Base-by-base conservation (phyloP, 2,797 vertebrate genomes). In the Falco cherrug region DNA sequence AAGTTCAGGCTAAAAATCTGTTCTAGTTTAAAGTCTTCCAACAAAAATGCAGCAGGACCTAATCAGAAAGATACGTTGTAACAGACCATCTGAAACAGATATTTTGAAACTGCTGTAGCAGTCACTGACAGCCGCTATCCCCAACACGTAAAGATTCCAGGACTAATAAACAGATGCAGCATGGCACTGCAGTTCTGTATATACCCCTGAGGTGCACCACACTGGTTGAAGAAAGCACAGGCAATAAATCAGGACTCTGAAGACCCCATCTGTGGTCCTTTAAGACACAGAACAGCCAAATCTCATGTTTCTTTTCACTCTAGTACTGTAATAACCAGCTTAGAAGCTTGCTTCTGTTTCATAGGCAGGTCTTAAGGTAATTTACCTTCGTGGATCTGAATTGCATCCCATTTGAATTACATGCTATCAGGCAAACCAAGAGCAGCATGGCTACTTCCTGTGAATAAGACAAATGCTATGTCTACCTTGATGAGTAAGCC, bases 371-470 rank as follows among this genome's bases (percentile, higher is more conserved):
- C 67, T 70, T 41, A 3, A 29, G 57, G 43, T 19, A 51, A 57
- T 77, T 35, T 31, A 50, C 47, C 45, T 21, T 16, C 1, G 0
- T 10, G 56, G 70, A 53, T 64, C 8, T 43, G 70, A 88, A 41
- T 3, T 60, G 5, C 37, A 56, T 16, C 68, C 19, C 82, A 13
- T 22, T 6, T 28, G 91, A 41, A 75, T 43, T 10, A 17, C 73
- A 63, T 1, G 0, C 41, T 70, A 37, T 7, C 7, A 20, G 45
- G 67, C 74, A 89, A 89, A 80, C 64, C 83, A 64, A 64, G 68
- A 77, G 50, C 77, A 92, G 90, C 54, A 9, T 2, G 80, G 88
- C 80, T 69, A 6, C 6, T 96, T 95, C 96, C 93, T 93, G 68
- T 74, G 90, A 95, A 31, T 48, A 68, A 85, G 88, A 92, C 68